phyloP scores from a whole-genome alignment of 2,888 invertebrate genomes.

The Globia sparganii region DNA sequence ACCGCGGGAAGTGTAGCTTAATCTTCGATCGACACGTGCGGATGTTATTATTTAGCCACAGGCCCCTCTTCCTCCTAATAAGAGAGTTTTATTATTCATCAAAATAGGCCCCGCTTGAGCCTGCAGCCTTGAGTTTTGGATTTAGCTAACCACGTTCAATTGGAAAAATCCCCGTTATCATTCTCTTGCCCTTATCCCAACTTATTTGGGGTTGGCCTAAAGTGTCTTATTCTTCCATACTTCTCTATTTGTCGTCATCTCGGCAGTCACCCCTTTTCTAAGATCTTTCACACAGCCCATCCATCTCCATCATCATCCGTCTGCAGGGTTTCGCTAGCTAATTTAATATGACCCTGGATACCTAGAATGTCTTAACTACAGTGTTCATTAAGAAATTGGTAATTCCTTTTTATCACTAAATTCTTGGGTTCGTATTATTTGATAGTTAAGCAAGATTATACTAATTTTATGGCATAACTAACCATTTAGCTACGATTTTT shows the following conservation, averaged over 20 bases:
- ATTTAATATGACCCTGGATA: background rate
- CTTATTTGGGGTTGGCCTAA: background rate
- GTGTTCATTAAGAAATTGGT: conserved; percentile 20
- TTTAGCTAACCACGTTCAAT: background rate
- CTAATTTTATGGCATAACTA: conserved; percentile 5
- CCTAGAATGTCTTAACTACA: background rate
- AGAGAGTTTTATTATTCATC: background rate
- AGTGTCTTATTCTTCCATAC: background rate
- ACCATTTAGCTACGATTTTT: background rate
- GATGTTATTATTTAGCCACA: too few relatives aligned
- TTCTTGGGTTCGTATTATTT: background rate
- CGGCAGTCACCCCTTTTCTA: background rate
- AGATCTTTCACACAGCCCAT: background rate
- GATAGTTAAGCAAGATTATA: background rate
- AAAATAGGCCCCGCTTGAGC: background rate
- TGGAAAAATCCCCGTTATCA: background rate
- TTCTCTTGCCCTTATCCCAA: background rate
- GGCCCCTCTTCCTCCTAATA: too few relatives aligned
- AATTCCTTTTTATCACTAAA: conserved; percentile 22
- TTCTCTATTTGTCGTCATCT: background rate
- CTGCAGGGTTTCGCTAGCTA: too few relatives aligned
- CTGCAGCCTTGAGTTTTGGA: background rate
- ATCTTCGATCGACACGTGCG: too few relatives aligned
- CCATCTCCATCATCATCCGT: too few relatives aligned
- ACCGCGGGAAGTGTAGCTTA: too few relatives aligned